Conservation (phyloP, 2,888 invertebrate species). For the Tetheella fluctuosa region DNA sequence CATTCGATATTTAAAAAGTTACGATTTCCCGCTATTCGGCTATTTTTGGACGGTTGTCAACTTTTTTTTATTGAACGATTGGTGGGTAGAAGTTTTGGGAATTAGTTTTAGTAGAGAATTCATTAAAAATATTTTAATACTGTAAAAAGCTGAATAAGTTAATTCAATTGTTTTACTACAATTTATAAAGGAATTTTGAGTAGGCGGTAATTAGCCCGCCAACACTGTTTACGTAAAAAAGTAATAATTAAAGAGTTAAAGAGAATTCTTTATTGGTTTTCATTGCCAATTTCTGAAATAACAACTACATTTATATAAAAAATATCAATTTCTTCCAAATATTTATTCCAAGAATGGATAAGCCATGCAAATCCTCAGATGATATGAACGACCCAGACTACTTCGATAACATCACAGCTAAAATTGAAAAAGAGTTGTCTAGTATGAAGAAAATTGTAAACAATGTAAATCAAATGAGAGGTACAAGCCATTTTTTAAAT, state of each 20-base stretch:
- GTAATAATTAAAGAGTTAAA: not conserved
- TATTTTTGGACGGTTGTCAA: constrained; percentile 48
- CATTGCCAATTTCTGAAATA: not conserved
- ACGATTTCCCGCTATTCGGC: constrained; percentile 31
- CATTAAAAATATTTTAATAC: not conserved
- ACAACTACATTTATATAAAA: constrained; percentile 13
- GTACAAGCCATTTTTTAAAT: constrained; percentile 33
- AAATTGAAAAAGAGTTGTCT: constrained; percentile 61
- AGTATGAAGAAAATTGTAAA: constrained; percentile 67
- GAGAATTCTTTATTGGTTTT: not conserved
- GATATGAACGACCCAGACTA: constrained; percentile 54
- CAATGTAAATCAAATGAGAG: constrained; percentile 69
- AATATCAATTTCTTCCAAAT: constrained; percentile 19
- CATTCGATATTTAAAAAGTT: constrained; percentile 54
- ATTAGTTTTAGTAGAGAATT: not conserved
- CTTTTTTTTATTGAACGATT: constrained; percentile 25
- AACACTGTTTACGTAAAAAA: not conserved
- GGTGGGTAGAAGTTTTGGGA: not conserved
- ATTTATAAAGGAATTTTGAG: too few relatives aligned
- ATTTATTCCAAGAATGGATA: constrained; percentile 35
- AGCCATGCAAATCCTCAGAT: constrained; percentile 33
- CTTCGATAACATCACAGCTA: constrained; percentile 47
- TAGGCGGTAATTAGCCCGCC: not conserved
- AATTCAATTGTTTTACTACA: too few relatives aligned
- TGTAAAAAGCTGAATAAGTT: too few relatives aligned